Evolutionary conservation across 2,888 invertebrate species (phyloP).

Genomic region (Temnothorax rugatulus): DNA sequence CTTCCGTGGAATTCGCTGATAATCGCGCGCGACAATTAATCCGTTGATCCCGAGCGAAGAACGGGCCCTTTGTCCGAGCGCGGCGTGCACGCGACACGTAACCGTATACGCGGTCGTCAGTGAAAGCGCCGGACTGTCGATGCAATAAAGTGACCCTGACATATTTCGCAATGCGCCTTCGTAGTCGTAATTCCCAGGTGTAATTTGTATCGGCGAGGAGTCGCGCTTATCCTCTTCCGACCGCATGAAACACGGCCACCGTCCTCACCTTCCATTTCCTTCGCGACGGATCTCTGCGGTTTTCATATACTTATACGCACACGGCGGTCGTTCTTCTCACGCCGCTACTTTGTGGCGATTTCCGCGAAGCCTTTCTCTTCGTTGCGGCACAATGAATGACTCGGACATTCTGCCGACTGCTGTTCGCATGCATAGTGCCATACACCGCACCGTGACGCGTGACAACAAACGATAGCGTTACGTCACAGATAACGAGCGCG

Average conservation of each 20-base stretch:
- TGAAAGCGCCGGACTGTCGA: conserved; percentile 77
- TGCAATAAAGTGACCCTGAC: conserved; percentile 84
- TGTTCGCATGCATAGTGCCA: neutral
- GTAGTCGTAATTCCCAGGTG: conserved; percentile 9
- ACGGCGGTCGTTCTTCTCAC: neutral
- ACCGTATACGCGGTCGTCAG: conserved; percentile 66
- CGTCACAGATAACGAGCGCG: conserved; percentile 16
- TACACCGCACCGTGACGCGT: neutral
- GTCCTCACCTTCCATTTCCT: neutral
- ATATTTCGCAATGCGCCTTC: conserved; percentile 77
- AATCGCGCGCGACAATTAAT: neutral
- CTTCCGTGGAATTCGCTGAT: neutral
- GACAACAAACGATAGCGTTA: neutral
- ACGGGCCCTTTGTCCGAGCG: conserved; percentile 21
- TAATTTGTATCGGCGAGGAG: conserved; percentile 6
- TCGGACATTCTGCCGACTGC: neutral
- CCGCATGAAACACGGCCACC: neutral
- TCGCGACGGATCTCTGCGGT: neutral
- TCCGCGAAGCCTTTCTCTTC: neutral
- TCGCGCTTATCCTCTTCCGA: neutral
- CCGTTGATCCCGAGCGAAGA: conserved; percentile 3
- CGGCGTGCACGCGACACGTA: conserved; percentile 11
- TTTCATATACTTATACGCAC: neutral
- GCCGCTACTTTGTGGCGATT: neutral
- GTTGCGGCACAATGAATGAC: conserved; percentile 30